phyloP scores from a whole-genome alignment of 2,113 vertebrate genomes.

The Charadrius vociferus region DNA sequence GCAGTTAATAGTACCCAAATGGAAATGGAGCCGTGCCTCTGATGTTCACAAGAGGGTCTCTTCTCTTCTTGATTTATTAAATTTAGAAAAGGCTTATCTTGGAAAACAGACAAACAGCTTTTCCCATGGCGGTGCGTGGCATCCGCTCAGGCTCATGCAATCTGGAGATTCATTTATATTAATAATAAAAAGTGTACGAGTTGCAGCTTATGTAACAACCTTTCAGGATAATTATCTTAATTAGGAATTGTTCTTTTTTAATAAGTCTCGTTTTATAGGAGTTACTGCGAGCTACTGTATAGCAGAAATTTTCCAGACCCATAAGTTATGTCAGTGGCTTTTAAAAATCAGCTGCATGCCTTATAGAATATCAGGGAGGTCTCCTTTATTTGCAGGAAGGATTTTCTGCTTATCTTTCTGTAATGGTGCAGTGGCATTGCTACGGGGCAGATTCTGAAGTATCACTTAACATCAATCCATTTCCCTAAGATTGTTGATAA shows the following conservation, averaged over 20 bases:
- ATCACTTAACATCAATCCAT: conserved; percentile 74
- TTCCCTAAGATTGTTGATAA: conserved; percentile 75
- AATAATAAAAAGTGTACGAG: neutral
- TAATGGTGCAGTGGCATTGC: conserved; percentile 55
- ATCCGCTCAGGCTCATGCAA: neutral
- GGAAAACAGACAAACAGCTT: neutral
- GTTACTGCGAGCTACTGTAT: neutral
- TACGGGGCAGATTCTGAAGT: conserved; percentile 70
- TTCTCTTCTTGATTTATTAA: neutral
- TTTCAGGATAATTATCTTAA: neutral
- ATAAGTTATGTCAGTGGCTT: neutral
- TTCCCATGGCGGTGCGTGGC: neutral
- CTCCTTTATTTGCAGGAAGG: conserved; percentile 48
- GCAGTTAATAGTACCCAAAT: rapidly evolving
- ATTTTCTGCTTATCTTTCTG: conserved; percentile 72
- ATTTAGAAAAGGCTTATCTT: neutral
- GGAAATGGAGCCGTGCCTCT: neutral
- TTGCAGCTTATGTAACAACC: neutral
- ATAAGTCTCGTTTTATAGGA: neutral
- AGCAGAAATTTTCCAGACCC: neutral
- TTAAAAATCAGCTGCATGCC: neutral
- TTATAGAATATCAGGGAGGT: conserved; percentile 7
- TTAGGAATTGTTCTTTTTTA: neutral
- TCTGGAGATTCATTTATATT: neutral
- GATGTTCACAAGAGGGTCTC: neutral